Percentiles rank a stretch among this genome's conserved stretches.
Evolutionary conservation across 2,797 vertebrate genomes (phyloP).

Genomic region (Sylvilagus floridanus): DNA sequence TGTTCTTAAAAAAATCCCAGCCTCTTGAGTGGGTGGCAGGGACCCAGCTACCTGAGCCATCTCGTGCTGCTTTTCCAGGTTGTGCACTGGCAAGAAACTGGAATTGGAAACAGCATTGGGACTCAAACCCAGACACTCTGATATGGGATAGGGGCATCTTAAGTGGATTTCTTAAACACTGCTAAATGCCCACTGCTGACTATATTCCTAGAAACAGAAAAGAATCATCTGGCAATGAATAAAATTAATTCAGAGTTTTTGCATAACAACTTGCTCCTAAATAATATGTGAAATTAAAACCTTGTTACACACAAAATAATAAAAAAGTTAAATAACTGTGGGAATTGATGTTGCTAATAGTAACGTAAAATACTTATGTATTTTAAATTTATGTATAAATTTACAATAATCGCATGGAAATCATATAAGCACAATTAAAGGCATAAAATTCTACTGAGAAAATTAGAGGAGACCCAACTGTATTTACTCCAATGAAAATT

Average conservation of each 20-base stretch:
- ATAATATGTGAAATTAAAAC: not conserved
- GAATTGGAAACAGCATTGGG: too few relatives aligned
- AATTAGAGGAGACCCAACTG: not conserved
- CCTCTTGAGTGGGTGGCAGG: too few relatives aligned
- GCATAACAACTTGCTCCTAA: not conserved
- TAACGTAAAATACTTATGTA: not conserved
- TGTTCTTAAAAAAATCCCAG: too few relatives aligned
- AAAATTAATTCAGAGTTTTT: slow-evolving; percentile 38
- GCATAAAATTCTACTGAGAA: not conserved
- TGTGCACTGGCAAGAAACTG: too few relatives aligned
- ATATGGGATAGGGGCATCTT: too few relatives aligned
- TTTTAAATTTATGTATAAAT: not conserved
- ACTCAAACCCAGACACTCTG: too few relatives aligned
- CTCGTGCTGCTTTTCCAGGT: too few relatives aligned
- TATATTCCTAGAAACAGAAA: not conserved
- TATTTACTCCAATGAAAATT: slow-evolving; percentile 12
- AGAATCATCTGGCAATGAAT: not conserved
- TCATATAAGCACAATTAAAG: not conserved
- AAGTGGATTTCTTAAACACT: too few relatives aligned
- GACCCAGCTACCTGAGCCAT: too few relatives aligned
- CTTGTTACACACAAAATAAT: not conserved
- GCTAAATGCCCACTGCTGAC: not conserved
- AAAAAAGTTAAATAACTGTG: not conserved
- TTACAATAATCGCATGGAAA: not conserved
- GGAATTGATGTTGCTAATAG: not conserved